Conservation (phyloP, 2,888 invertebrate genomes). For the Drosophila mimetica region DNA sequence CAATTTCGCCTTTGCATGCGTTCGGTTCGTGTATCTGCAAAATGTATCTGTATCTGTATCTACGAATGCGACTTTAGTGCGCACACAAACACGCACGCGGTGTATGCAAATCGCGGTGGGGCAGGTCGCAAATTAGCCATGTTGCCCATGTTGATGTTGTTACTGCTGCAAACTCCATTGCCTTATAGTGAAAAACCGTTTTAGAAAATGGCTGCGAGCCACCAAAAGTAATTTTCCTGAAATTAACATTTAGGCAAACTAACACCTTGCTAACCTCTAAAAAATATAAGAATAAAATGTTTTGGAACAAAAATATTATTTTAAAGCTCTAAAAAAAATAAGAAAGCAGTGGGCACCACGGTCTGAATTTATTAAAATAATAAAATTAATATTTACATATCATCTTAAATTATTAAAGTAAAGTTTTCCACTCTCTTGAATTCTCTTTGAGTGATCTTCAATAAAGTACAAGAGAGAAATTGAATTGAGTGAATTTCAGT, state of each 20-base stretch:
- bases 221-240: neutral
- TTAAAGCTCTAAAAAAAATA: too few relatives aligned
- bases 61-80: constrained; percentile 46
- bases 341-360: too few relatives aligned
- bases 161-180: constrained; percentile 1
- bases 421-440: neutral
- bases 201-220: constrained; percentile 52
- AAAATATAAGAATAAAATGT: too few relatives aligned
- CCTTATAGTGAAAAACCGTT: constrained; percentile 40
- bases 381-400: too few relatives aligned
- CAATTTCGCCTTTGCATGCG: constrained; percentile 61
- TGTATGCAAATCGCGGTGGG: constrained; percentile 72
- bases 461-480: neutral
- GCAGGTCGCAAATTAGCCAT: constrained; percentile 70
- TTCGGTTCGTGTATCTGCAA: constrained; percentile 41
- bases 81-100: constrained; percentile 47
- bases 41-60: constrained; percentile 37
- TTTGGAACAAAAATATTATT: too few relatives aligned
- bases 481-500: neutral
- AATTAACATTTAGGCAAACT: too few relatives aligned
- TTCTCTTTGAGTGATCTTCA: neutral
- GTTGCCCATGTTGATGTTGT: constrained; percentile 16
- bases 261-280: too few relatives aligned
- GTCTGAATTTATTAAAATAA: too few relatives aligned
- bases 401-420: too few relatives aligned